phyloP scores from a whole-genome alignment of 2,888 invertebrate species.

The Drosophila paramelanica region DNA sequence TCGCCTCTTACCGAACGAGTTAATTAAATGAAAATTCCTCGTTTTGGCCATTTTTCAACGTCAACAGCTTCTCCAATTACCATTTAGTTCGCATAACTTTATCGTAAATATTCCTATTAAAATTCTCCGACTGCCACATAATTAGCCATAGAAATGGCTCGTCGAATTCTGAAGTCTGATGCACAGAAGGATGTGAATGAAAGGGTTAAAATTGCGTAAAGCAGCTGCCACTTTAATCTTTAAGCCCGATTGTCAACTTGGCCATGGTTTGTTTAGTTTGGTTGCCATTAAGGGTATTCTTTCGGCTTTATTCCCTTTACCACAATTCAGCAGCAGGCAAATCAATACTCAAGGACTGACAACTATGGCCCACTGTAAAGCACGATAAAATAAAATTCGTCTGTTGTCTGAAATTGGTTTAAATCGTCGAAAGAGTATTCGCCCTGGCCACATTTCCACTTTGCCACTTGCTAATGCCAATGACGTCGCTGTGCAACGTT shows the following conservation, averaged over 20 bases:
- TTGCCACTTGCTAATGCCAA: constrained; percentile 53
- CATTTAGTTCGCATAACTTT: constrained; percentile 38
- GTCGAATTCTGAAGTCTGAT: background rate
- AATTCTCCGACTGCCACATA: constrained; percentile 47
- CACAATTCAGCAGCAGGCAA: constrained; percentile 23
- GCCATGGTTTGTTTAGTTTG: constrained; percentile 8
- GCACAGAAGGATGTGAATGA: background rate
- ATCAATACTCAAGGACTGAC: constrained; percentile 35
- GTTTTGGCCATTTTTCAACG: constrained; percentile 38
- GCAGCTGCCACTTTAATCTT: constrained; percentile 12
- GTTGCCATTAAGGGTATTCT: constrained; percentile 3
- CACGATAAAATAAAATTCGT: constrained; percentile 38
- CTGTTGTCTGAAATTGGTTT: constrained; percentile 54
- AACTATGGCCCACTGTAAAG: constrained; percentile 17
- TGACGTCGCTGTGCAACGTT: constrained; percentile 63
- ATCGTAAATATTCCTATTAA: constrained; percentile 50
- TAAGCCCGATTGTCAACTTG: constrained; percentile 18
- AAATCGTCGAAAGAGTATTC: constrained; percentile 35
- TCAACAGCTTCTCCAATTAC: constrained; percentile 34
- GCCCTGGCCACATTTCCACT: constrained; percentile 8
- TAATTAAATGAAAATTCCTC: constrained; percentile 35
- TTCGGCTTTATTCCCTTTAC: constrained; percentile 3
- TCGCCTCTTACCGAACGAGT: background rate
- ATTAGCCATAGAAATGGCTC: constrained; percentile 40
- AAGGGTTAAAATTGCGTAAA: background rate